phyloP scores from a whole-genome alignment of 1,140 invertebrate species.

The Polyergus mexicanus region DNA sequence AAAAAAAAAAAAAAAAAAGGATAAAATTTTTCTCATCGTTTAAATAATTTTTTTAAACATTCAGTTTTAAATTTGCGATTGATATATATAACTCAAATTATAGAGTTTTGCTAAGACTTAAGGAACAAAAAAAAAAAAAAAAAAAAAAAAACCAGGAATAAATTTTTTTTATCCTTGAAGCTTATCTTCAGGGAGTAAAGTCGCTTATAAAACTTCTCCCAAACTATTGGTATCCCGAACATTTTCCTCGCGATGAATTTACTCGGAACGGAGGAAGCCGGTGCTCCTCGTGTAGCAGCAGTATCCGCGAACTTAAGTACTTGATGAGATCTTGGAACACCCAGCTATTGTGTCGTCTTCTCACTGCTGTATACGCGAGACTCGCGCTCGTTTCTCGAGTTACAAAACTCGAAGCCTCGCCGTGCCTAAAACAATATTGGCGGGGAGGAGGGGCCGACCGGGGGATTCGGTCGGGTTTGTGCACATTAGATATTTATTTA shows the following conservation, averaged over 20 bases:
- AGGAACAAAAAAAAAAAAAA: no score
- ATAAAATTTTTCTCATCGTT: background rate
- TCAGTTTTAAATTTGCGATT: background rate
- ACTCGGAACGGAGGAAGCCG: background rate
- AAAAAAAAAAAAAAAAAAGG: background rate
- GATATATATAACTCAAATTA: background rate
- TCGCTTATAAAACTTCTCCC: background rate
- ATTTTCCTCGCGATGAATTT: slow-evolving; percentile 4
- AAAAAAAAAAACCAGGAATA: no score
- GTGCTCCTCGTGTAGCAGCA: background rate
- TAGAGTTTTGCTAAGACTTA: no score
- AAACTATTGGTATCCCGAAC: background rate
- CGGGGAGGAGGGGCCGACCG: slow-evolving; percentile 26
- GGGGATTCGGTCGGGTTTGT: slow-evolving; percentile 48
- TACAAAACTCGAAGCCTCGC: slow-evolving; percentile 73
- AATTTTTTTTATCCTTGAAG: background rate
- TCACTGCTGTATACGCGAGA: slow-evolving; percentile 37
- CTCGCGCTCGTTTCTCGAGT: slow-evolving; percentile 78
- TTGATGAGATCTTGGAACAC: slow-evolving; percentile 62
- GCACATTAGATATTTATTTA: slow-evolving; percentile 81
- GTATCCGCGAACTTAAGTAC: slow-evolving; percentile 41
- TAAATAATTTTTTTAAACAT: background rate
- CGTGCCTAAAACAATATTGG: slow-evolving; percentile 82
- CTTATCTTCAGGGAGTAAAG: background rate
- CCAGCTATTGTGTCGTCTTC: slow-evolving; percentile 52